Evolutionary conservation across 2,888 invertebrate genomes (phyloP).

Genomic region (Lordiphosa fenestrarum): DNA sequence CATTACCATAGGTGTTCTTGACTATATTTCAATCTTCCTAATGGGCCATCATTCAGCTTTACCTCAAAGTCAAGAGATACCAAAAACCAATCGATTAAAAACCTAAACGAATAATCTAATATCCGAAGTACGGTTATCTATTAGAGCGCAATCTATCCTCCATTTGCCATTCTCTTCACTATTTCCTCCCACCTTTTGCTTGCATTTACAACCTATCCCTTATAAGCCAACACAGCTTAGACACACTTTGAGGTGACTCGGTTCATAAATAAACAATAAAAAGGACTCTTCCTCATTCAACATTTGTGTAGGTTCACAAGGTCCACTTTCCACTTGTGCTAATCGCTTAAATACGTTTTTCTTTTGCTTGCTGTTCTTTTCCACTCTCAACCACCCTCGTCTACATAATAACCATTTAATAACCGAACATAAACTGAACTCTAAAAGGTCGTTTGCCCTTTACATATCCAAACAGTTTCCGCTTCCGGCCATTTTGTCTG

Average conservation of each 20-base stretch:
- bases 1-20: no score
- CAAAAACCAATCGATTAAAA: no score
- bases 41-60: no score
- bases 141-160: not conserved
- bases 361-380: not conserved
- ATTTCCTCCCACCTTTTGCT: not conserved
- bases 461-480: constrained; percentile 55
- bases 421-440: constrained; percentile 21
- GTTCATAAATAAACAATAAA: constrained; percentile 60
- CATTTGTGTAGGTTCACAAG: constrained; percentile 55
- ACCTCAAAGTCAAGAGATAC: no score
- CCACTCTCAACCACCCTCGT: not conserved
- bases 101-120: no score
- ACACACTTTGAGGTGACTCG: constrained; percentile 23
- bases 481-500: constrained; percentile 56
- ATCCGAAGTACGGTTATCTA: not conserved
- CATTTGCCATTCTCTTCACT: not conserved
- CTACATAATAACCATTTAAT: constrained; percentile 43
- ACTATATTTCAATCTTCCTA: no score
- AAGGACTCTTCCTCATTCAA: constrained; percentile 10
- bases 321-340: constrained; percentile 11
- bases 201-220: not conserved
- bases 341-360: constrained; percentile 19
- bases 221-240: constrained; percentile 24
- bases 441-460: constrained; percentile 20